Evolutionary conservation across 1,140 invertebrate species (phyloP), one percentile per base, ranked within the genome.

Genomic region (Drosophila azteca): DNA sequence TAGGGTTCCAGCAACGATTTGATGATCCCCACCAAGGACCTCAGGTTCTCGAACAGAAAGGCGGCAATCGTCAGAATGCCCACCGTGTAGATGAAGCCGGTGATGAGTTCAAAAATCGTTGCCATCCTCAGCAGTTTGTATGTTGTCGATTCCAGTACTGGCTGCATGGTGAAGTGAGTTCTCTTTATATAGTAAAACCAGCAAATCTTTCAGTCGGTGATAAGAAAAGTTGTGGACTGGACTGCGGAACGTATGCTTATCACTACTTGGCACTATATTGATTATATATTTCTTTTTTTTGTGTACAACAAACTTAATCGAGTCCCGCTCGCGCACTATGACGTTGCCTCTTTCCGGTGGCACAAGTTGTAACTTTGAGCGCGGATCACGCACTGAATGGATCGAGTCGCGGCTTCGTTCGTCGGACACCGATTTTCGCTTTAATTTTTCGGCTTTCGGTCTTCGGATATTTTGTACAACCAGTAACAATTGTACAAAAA

Each of bases 1-100:
- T 92, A 94, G 29, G 93, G 93, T 82, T 92, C 93, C 62, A 94
- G 79, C 81, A 93, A 71, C 3, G 93, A 92, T 59, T 92, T 92
- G 20, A 93, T 73, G 52, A 94, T 82, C 50, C 92, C 90, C 49
- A 93, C 60, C 17, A 93, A 58, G 69, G 93, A 94, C 91, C 92
- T 93, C 9, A 94, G 81, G 29, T 93, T 93, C 66, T 93, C 93
- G 35, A 92, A 83, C 5, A 93, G 63, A 59, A 91, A 91, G 50
- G 88, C 75, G n/a, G 79, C 76, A 9, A 93, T 74, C 11, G 89
- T 83, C 20, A 93, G 41, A 2, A 91, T 76, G 3, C 93, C 93
- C 0, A 93, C 73, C 41, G 92, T 59, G 41, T 90, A 91, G 60
- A 91, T 78, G 13, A 48, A 57, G 20, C 58, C 11, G 6, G 80